Conservation (phyloP, 2,797 vertebrate species). For the Onychomys torridus region DNA sequence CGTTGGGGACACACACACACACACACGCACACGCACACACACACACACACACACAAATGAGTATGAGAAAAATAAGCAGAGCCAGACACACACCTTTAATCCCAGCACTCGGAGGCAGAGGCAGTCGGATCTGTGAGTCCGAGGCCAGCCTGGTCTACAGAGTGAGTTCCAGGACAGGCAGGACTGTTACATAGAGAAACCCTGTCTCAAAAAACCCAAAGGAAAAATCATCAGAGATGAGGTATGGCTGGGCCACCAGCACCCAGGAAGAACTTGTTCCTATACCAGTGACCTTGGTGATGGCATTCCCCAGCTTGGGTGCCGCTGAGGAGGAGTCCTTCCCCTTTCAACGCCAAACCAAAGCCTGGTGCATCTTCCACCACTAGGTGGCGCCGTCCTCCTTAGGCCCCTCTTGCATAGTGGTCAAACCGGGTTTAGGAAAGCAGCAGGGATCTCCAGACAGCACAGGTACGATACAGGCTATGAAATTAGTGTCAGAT, state of each 20-base stretch:
- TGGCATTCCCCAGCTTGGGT: not conserved
- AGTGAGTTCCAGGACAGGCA: too few relatives aligned
- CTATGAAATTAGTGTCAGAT: not conserved
- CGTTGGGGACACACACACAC: not conserved
- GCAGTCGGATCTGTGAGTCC: too few relatives aligned
- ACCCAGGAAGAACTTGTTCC: not conserved
- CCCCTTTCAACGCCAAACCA: not conserved
- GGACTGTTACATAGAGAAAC: too few relatives aligned
- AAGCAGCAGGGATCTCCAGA: not conserved
- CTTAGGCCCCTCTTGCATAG: not conserved
- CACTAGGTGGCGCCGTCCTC: conserved; percentile 57
- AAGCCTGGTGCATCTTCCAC: not conserved
- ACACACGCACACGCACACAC: too few relatives aligned
- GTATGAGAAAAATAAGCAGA: not conserved
- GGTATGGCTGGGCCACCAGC: not conserved
- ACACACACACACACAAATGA: not conserved
- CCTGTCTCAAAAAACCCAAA: not conserved
- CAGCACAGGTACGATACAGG: not conserved
- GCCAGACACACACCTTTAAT: too few relatives aligned
- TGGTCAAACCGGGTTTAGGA: not conserved
- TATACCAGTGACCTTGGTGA: too few relatives aligned
- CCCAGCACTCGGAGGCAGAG: too few relatives aligned
- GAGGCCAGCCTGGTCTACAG: too few relatives aligned
- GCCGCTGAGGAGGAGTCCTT: fast-evolving
- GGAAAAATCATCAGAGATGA: not conserved